Evolutionary conservation across 2,888 invertebrate species (phyloP).

Genomic region (Ichneumoninae sp.): DNA sequence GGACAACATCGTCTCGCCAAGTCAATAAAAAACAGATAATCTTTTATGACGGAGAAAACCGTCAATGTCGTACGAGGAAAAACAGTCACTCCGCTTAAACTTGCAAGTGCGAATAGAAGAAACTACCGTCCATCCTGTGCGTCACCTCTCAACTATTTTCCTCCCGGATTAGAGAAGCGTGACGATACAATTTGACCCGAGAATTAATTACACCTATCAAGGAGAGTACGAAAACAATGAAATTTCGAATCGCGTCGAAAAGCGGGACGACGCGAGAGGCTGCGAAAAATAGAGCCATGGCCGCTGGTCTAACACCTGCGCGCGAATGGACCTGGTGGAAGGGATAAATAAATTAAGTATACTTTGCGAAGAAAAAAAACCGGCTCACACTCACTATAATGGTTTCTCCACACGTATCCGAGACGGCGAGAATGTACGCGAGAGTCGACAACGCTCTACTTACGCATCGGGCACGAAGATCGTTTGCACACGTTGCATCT

Average conservation of each 20-base stretch:
- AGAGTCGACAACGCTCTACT: constrained; percentile 60
- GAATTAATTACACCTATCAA: neutral
- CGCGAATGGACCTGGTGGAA: neutral
- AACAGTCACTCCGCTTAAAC: neutral
- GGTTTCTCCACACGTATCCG: neutral
- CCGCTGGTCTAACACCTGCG: neutral
- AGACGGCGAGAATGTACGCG: neutral
- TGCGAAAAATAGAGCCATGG: neutral
- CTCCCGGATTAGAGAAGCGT: neutral
- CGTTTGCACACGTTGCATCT: constrained; percentile 64
- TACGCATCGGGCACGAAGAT: constrained; percentile 67
- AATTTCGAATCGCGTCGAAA: neutral
- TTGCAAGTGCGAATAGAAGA: neutral
- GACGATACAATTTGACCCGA: constrained; percentile 8
- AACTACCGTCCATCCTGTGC: neutral
- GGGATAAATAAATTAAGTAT: neutral
- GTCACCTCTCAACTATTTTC: constrained; percentile 7
- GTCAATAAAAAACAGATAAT: neutral
- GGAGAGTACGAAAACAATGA: neutral
- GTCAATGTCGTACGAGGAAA: constrained; percentile 8
- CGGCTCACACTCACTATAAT: neutral
- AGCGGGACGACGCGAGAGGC: too few species aligned
- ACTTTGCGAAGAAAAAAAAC: neutral
- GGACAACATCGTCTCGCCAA: constrained; percentile 1
- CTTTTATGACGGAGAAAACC: neutral